Evolutionary conservation across 2,888 invertebrate genomes (phyloP).

Genomic region (Melanophora roralis): DNA sequence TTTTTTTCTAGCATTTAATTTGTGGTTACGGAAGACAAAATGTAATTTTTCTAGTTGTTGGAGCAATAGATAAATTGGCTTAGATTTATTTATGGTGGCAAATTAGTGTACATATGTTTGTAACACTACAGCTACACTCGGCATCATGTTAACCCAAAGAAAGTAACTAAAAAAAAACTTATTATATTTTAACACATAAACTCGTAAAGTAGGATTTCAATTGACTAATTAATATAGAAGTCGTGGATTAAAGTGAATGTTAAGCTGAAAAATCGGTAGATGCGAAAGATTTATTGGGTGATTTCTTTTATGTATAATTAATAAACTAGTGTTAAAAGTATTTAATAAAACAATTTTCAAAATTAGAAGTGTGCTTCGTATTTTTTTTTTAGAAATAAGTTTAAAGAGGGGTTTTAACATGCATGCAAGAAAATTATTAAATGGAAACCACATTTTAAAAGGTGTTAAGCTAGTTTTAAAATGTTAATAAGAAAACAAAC

Average conservation of each 20-base stretch:
- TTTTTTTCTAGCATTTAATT: conserved; percentile 31
- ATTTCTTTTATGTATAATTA: too few species aligned
- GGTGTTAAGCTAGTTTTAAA: too few species aligned
- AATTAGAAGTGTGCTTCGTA: too few species aligned
- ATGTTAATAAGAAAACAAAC: too few species aligned
- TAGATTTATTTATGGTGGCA: conserved; percentile 30
- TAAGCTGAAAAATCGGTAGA: not conserved
- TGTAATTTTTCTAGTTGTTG: not conserved
- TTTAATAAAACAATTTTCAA: too few species aligned
- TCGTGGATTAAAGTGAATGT: not conserved
- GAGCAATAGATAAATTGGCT: not conserved
- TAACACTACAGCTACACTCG: not conserved
- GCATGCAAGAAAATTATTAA: too few species aligned
- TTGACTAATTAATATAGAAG: conserved; percentile 1
- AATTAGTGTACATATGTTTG: not conserved
- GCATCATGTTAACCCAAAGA: not conserved
- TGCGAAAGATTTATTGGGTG: not conserved
- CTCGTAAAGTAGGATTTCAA: not conserved
- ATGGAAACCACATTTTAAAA: too few species aligned
- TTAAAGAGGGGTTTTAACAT: too few species aligned
- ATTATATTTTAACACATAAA: not conserved
- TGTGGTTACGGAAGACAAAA: not conserved
- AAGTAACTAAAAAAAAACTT: not conserved
- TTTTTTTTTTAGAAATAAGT: too few species aligned
- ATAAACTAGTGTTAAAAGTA: too few species aligned